These are phyloP conservation scores for Catharus bicknelli DNA, from an alignment of 2,113 vertebrate species.

Conservation along the genomic window DNA sequence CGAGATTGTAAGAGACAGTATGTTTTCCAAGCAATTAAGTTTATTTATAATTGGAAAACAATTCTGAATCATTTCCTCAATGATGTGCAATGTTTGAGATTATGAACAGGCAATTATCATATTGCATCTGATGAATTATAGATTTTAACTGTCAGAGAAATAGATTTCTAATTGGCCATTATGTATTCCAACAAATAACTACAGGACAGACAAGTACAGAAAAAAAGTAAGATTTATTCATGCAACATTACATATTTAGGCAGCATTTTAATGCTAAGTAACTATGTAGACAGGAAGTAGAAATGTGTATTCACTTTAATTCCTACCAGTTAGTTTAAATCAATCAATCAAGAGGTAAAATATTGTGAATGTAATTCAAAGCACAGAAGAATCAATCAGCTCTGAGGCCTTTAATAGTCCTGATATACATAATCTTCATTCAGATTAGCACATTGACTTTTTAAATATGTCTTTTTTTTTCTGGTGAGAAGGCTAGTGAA, in stretches of 20 bases:
- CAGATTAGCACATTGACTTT: not conserved
- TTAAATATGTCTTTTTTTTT: not conserved
- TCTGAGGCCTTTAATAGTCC: not conserved
- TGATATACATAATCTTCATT: not conserved
- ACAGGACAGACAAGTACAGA: not conserved
- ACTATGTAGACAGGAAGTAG: not conserved
- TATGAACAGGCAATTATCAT: conserved; percentile 30
- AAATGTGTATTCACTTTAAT: not conserved
- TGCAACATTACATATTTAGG: not conserved
- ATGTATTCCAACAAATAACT: conserved; percentile 19
- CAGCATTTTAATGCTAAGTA: not conserved
- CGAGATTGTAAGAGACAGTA: not conserved
- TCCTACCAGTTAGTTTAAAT: not conserved
- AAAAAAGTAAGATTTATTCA: not conserved
- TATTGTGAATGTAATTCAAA: not conserved
- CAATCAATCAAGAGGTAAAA: not conserved
- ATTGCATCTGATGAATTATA: conserved; percentile 32
- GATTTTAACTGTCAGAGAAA: conserved; percentile 43
- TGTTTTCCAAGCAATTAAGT: conserved; percentile 58
- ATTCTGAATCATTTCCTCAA: conserved; percentile 47
- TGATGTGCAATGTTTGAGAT: not conserved
- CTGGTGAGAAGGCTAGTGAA: not conserved
- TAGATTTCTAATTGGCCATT: conserved; percentile 41
- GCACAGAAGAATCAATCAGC: not conserved
- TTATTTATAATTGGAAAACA: conserved; percentile 59